Conservation (phyloP, 2,888 invertebrate species). For the Sphaerophoria rueppellii region DNA sequence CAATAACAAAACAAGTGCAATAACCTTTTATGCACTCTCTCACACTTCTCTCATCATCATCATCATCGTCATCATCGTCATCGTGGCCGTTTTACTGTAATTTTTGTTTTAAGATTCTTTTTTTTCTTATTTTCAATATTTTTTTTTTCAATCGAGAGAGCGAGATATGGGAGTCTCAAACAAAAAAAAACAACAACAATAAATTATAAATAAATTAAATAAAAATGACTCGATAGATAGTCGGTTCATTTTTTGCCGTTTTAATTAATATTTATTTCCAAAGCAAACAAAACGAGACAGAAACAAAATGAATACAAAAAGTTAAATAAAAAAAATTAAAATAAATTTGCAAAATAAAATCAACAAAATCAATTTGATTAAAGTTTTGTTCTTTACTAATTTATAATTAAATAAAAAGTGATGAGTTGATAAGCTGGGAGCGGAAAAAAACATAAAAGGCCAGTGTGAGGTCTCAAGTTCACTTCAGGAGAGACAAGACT, state of each 20-base stretch:
- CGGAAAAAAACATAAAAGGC: background rate
- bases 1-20: slow-evolving; percentile 71
- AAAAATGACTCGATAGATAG: slow-evolving; percentile 37
- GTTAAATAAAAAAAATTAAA: slow-evolving; percentile 43
- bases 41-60: slow-evolving; percentile 34
- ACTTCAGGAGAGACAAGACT: slow-evolving; percentile 7
- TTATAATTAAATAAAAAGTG: slow-evolving; percentile 68
- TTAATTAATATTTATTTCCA: background rate
- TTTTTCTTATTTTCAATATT: background rate
- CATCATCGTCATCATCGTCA: background rate
- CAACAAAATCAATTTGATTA: slow-evolving; percentile 71
- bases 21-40: slow-evolving; percentile 68
- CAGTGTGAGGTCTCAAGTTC: slow-evolving; percentile 46
- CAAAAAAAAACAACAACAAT: slow-evolving; percentile 21
- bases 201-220: slow-evolving; percentile 49
- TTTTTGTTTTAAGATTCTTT: background rate
- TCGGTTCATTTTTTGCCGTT: slow-evolving; percentile 34
- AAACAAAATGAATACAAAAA: slow-evolving; percentile 14
- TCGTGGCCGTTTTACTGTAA: slow-evolving; percentile 1
- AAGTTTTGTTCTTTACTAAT: slow-evolving; percentile 62
- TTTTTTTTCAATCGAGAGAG: slow-evolving; percentile 9
- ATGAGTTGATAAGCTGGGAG: slow-evolving; percentile 57
- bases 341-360: slow-evolving; percentile 56
- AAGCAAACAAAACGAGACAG: slow-evolving; percentile 7
- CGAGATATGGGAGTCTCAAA: slow-evolving; percentile 6